Percentiles rank a stretch among this genome's conserved stretches.
Evolutionary conservation across 2,888 invertebrate genomes (phyloP).

Genomic region (Nomada ruficornis): DNA sequence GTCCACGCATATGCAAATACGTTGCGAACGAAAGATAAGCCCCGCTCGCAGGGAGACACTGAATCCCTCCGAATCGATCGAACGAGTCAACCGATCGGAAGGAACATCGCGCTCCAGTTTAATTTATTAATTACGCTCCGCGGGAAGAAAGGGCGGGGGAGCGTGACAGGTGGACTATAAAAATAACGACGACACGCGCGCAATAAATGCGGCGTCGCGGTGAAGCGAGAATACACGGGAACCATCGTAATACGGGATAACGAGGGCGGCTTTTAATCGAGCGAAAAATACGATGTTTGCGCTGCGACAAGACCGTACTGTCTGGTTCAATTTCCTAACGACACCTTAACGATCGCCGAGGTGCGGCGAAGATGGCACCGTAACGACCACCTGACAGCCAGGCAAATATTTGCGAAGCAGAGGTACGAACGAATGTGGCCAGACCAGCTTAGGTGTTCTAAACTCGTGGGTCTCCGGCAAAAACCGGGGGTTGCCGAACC

Average conservation of each 20-base stretch:
- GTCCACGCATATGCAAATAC: slow-evolving; percentile 81
- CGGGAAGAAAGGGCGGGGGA: slow-evolving; percentile 38
- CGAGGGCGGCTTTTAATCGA: slow-evolving; percentile 58
- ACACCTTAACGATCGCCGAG: slow-evolving; percentile 36
- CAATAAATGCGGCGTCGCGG: slow-evolving; percentile 26
- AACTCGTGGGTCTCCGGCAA: slow-evolving; percentile 29
- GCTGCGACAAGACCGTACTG: slow-evolving; percentile 14
- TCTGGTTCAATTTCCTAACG: slow-evolving; percentile 53
- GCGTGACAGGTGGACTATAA: slow-evolving; percentile 30
- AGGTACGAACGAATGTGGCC: slow-evolving; percentile 4
- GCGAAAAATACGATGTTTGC: slow-evolving; percentile 49
- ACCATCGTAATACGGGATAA: slow-evolving; percentile 36
- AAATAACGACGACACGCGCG: slow-evolving; percentile 37
- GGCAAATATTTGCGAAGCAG: slow-evolving; percentile 44
- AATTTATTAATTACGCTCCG: slow-evolving; percentile 50
- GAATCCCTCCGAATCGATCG: slow-evolving; percentile 18
- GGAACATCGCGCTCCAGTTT: slow-evolving; percentile 42
- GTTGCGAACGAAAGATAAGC: slow-evolving; percentile 80
- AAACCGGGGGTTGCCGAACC: slow-evolving; percentile 39
- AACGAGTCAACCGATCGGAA: slow-evolving; percentile 6
- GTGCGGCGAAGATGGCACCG: slow-evolving; percentile 19
- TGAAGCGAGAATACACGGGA: slow-evolving; percentile 26
- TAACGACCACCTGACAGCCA: background rate
- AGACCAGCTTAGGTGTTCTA: background rate
- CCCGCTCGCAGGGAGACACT: slow-evolving; percentile 50